Conservation (phyloP, 2,113 vertebrate species). For the Oreocharis arfaki region DNA sequence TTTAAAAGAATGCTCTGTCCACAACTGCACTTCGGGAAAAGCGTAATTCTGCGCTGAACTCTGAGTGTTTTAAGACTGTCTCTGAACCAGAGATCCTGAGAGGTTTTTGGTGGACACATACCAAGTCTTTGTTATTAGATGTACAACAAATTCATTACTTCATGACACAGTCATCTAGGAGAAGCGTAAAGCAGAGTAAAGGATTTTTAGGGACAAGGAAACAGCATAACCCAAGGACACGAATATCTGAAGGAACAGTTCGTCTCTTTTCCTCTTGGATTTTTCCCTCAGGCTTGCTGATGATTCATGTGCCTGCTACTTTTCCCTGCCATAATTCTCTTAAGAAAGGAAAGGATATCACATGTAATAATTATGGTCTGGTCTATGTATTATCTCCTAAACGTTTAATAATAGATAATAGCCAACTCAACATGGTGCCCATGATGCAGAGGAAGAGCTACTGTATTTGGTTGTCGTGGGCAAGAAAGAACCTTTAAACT, state of each 20-base stretch:
- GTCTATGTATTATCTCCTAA: not conserved
- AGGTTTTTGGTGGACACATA: not conserved
- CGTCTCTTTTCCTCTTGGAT: not conserved
- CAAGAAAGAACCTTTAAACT: not conserved
- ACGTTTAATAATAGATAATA: not conserved
- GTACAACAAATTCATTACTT: not conserved
- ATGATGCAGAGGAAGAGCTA: not conserved
- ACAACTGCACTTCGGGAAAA: not conserved
- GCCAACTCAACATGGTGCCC: accelerated
- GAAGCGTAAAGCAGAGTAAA: not conserved
- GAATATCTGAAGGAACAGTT: not conserved
- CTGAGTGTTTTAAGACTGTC: not conserved
- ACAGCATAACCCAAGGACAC: not conserved
- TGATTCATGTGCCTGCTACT: not conserved
- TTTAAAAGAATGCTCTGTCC: not conserved
- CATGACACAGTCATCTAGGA: not conserved
- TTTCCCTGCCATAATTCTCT: not conserved
- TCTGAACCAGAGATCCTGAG: not conserved
- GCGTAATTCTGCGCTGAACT: not conserved
- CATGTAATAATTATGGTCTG: not conserved
- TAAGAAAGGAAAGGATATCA: not conserved
- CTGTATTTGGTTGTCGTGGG: not conserved
- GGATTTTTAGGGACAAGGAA: not conserved
- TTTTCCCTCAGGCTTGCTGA: not conserved
- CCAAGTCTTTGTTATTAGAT: not conserved